phyloP scores from a whole-genome alignment of 1,140 invertebrate species.

The Drosophila simulans region DNA sequence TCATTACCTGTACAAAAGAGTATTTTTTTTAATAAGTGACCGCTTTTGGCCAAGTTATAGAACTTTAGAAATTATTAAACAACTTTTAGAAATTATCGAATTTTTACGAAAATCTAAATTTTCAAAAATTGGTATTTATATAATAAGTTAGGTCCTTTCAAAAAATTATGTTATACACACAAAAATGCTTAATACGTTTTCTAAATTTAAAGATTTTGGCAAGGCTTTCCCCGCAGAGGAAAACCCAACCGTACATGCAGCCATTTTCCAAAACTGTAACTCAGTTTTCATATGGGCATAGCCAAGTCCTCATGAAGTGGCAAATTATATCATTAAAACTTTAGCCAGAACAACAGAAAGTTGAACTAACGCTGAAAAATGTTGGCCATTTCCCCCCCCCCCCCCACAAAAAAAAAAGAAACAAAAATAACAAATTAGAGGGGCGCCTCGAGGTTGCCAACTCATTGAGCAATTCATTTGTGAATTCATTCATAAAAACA shows the following conservation, averaged over 20 bases:
- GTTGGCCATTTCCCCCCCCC: not conserved
- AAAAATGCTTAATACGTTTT: too few relatives aligned
- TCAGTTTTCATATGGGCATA: not conserved
- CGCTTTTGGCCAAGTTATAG: too few relatives aligned
- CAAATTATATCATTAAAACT: slow-evolving; percentile 74
- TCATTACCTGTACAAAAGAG: too few relatives aligned
- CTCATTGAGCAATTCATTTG: slow-evolving; percentile 22
- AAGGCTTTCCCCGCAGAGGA: slow-evolving; percentile 6
- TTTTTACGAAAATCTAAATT: too few relatives aligned
- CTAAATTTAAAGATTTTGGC: too few relatives aligned
- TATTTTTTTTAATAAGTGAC: too few relatives aligned
- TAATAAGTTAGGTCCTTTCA: too few relatives aligned
- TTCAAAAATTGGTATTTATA: too few relatives aligned
- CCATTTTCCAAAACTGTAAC: slow-evolving; percentile 53
- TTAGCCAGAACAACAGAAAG: slow-evolving; percentile 37
- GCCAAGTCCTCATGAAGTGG: slow-evolving; percentile 26
- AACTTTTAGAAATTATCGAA: too few relatives aligned
- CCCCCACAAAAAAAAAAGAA: not conserved
- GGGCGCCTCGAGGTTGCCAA: not conserved
- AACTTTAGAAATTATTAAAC: too few relatives aligned
- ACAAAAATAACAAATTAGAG: slow-evolving; percentile 3
- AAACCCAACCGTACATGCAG: slow-evolving; percentile 25
- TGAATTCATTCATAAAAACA: slow-evolving; percentile 19
- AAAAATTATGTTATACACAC: too few relatives aligned
- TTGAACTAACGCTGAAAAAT: slow-evolving; percentile 25